phyloP scores from a whole-genome alignment of 2,797 vertebrate species.

The Arremon aurantiirostris region DNA sequence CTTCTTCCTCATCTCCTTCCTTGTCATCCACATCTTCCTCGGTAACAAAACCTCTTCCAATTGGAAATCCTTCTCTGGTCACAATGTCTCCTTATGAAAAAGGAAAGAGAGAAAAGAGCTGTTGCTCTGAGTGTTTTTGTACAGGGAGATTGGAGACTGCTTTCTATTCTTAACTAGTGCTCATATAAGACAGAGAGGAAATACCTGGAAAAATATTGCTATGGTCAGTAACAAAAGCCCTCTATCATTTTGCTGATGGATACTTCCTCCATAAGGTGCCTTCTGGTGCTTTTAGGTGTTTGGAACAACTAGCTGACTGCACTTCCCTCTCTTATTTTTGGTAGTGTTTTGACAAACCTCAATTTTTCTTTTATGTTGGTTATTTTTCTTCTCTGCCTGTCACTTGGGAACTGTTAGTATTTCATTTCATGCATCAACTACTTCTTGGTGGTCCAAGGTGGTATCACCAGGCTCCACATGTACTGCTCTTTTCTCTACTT shows the following conservation, averaged over 20 bases:
- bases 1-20: background rate
- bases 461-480: accelerated
- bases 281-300: background rate
- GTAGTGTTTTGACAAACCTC: background rate
- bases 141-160: background rate
- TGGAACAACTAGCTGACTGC: background rate
- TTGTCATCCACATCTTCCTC: background rate
- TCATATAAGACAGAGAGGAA: background rate
- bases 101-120: background rate
- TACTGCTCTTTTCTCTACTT: background rate
- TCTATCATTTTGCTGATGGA: background rate
- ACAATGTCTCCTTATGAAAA: background rate
- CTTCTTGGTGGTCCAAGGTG: background rate
- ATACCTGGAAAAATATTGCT: background rate
- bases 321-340: background rate
- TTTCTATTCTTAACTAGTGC: background rate
- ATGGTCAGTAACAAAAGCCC: background rate
- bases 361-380: background rate
- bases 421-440: background rate
- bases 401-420: background rate
- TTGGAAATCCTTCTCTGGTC: background rate
- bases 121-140: background rate
- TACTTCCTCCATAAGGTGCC: background rate
- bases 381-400: background rate
- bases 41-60: background rate